phyloP scores from a whole-genome alignment of 1,140 invertebrate genomes.

The Heliconius congener region DNA sequence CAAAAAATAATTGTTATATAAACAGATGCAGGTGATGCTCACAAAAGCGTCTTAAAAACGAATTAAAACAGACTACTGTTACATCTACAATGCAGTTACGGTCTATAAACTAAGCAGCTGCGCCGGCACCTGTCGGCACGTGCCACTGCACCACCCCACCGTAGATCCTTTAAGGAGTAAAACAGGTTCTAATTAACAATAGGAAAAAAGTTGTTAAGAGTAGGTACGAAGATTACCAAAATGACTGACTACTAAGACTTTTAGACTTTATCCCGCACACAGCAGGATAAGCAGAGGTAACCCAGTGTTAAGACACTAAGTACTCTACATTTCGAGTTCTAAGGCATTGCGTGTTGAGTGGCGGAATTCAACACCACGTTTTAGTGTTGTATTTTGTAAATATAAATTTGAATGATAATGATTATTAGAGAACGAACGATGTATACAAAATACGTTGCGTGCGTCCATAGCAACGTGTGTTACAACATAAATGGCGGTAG shows the following conservation, averaged over 20 bases:
- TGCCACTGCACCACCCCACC: neutral
- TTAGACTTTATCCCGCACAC: neutral
- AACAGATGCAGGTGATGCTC: neutral
- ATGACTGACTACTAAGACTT: neutral
- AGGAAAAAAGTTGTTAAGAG: neutral
- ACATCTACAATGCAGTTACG: neutral
- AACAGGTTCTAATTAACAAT: neutral
- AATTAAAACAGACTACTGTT: neutral
- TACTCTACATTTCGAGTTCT: too few relatives aligned
- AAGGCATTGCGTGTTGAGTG: too few relatives aligned
- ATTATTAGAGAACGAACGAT: too few relatives aligned
- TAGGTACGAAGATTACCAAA: neutral
- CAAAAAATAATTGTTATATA: too few relatives aligned
- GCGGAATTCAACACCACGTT: neutral
- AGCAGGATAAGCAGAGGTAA: too few relatives aligned
- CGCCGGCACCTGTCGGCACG: neutral
- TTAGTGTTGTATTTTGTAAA: neutral
- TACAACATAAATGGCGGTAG: too few relatives aligned
- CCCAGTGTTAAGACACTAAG: too few relatives aligned
- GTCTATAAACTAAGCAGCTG: neutral
- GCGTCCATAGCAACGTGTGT: too few relatives aligned
- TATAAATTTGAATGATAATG: too few relatives aligned
- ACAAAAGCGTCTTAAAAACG: neutral
- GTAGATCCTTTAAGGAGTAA: slow-evolving; percentile 5
- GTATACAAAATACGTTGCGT: too few relatives aligned